These are phyloP conservation scores for Speoplatyrhinus poulsoni DNA, from an alignment of 2,113 vertebrate genomes.

Conservation along the genomic window DNA sequence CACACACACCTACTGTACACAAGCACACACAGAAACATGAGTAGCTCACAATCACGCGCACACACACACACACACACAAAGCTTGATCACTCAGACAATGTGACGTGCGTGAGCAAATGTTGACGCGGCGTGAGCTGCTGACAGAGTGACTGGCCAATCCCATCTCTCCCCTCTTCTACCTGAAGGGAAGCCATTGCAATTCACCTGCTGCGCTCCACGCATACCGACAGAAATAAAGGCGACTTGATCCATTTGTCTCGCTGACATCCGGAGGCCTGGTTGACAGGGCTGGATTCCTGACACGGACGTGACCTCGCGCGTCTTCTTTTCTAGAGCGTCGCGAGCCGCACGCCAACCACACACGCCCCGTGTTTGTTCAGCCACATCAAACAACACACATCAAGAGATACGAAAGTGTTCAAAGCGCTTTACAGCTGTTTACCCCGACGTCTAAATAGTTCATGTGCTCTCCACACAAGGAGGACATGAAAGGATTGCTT, in stretches of 20 bases:
- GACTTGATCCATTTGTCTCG: constrained; percentile 46
- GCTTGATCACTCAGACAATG: constrained; percentile 5
- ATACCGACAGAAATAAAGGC: constrained; percentile 43
- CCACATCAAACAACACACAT: constrained; percentile 5
- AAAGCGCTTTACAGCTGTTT: not conserved
- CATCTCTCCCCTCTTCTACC: not conserved
- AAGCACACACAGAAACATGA: not conserved
- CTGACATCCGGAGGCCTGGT: constrained; percentile 39
- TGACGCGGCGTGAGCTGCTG: constrained; percentile 37
- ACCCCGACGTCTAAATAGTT: too few species aligned
- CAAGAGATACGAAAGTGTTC: not conserved
- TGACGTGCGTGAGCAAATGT: constrained; percentile 18
- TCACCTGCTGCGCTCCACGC: constrained; percentile 36
- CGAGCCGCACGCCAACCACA: too few species aligned
- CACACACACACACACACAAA: constrained; percentile 21
- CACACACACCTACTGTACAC: constrained; percentile 2
- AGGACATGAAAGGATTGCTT: constrained; percentile 23
- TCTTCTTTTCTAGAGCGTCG: constrained; percentile 10
- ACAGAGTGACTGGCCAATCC: constrained; percentile 21
- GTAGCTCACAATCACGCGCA: not conserved
- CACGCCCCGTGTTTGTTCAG: constrained; percentile 11
- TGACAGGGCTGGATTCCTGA: constrained; percentile 30
- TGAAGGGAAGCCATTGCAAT: constrained; percentile 35
- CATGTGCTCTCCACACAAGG: not conserved
- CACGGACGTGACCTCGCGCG: constrained; percentile 33